phyloP scores from a whole-genome alignment of 1,140 invertebrate genomes.

The Lepidurus packardi region DNA sequence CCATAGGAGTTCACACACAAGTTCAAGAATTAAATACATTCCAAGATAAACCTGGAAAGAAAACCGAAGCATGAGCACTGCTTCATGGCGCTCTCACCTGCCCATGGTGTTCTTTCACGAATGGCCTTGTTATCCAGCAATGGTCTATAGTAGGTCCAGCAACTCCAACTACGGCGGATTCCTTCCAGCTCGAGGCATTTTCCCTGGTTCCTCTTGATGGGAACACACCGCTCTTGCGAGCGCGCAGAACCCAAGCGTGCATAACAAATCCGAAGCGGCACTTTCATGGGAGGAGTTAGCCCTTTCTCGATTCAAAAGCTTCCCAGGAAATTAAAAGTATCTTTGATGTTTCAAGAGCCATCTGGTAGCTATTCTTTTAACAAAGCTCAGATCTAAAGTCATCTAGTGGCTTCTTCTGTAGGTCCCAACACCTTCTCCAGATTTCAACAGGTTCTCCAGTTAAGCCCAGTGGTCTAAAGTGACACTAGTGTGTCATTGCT shows the following conservation, averaged over 20 bases:
- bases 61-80: background rate
- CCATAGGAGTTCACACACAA: background rate
- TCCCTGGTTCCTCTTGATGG: background rate
- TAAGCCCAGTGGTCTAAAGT: too few species aligned
- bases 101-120: background rate
- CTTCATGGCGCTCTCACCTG: constrained; percentile 17
- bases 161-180: constrained; percentile 6
- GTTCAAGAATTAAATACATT: background rate
- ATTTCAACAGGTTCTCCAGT: too few species aligned
- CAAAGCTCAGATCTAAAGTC: too few species aligned
- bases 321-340: background rate
- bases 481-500: too few species aligned
- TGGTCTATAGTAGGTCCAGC: background rate
- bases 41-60: background rate
- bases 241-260: constrained; percentile 11
- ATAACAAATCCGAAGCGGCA: constrained; percentile 21
- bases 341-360: background rate
- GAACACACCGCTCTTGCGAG: background rate
- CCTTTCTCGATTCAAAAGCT: background rate
- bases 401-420: too few species aligned
- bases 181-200: constrained; percentile 3
- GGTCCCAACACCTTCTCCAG: too few species aligned
- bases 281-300: constrained; percentile 1
- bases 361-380: background rate
- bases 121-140: constrained; percentile 5